Base-by-base conservation (phyloP, 2,888 invertebrate species). In the Trichopria drosophilae region DNA sequence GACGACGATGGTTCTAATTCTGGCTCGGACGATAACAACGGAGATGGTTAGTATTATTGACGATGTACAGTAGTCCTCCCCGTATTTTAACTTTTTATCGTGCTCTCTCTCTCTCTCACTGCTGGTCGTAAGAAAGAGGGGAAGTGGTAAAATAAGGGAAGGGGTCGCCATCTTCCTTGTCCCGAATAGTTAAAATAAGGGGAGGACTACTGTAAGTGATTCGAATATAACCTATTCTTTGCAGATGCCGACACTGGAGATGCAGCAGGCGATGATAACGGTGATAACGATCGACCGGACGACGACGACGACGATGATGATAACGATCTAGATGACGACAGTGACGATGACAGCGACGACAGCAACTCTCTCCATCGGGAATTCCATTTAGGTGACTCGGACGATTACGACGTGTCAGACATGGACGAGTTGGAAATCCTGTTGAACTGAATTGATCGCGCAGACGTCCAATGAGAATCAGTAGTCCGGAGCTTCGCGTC, bases 1-100 rank as follows among this genome's bases (percentile, higher is more conserved):
- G 85, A 84, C 64, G 84, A 81, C 60, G 82, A 84, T 67, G 75
- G 72, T n/a, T 75, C 75, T 4, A 75, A 73, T 50, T 71, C 73
- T 12, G 73, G 66, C 20, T 76, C 78, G 19, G 78, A 78, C 43
- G 77, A 78, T 56, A 76, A 77, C 52, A 75, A 75, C 41, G 73
- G 69, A 45, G 75, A 76, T 49, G 75, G 76, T 72, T 61, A 59
- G 50, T 49, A 20, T 43, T 35, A 32, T 31, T 39, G 32, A 19
- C n/a, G n/a, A n/a, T n/a, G n/a, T n/a, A n/a, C n/a, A n/a, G n/a
- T n/a, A n/a, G 10, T 22, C 15, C 9, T n/a, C n/a, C n/a, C n/a
- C n/a, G n/a, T n/a, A n/a, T n/a, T n/a, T n/a, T n/a, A n/a, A n/a
- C n/a, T n/a, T n/a, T n/a, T n/a, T n/a, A n/a, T n/a, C n/a, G n/a